Percentiles rank a stretch among this genome's conserved stretches.
Conservation (phyloP, 2,888 invertebrate genomes). For the Thecophora atra region DNA sequence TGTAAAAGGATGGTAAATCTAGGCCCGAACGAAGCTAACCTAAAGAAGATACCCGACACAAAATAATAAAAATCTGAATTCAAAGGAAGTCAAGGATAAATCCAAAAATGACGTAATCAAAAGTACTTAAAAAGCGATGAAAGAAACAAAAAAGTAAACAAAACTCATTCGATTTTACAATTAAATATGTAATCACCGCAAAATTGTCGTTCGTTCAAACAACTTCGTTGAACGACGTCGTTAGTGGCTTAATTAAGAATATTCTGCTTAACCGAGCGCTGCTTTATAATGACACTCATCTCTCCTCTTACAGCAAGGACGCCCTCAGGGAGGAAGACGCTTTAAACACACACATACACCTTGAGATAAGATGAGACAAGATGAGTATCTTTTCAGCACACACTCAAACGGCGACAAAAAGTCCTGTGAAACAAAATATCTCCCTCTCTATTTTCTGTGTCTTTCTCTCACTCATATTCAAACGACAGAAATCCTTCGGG, state of each 20-base stretch:
- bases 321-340: neutral
- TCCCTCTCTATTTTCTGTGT: neutral
- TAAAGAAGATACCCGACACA: too few relatives aligned
- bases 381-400: neutral
- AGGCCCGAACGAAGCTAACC: too few relatives aligned
- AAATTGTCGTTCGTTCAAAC: neutral
- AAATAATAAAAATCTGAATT: neutral
- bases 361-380: neutral
- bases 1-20: too few relatives aligned
- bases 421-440: too few relatives aligned
- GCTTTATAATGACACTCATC: neutral
- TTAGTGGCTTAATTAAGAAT: neutral
- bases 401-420: too few relatives aligned
- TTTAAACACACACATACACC: neutral
- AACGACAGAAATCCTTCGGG: neutral
- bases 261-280: conserved; percentile 1
- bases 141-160: too few relatives aligned
- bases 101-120: neutral
- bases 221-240: neutral
- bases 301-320: neutral
- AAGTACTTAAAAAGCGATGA: neutral
- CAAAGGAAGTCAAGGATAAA: too few relatives aligned
- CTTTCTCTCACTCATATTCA: neutral
- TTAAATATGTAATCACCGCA: neutral
- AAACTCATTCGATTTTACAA: neutral